Evolutionary conservation across 2,888 invertebrate genomes (phyloP), one percentile per base, ranked within the genome.

Genomic region (Oscheius onirici): DNA sequence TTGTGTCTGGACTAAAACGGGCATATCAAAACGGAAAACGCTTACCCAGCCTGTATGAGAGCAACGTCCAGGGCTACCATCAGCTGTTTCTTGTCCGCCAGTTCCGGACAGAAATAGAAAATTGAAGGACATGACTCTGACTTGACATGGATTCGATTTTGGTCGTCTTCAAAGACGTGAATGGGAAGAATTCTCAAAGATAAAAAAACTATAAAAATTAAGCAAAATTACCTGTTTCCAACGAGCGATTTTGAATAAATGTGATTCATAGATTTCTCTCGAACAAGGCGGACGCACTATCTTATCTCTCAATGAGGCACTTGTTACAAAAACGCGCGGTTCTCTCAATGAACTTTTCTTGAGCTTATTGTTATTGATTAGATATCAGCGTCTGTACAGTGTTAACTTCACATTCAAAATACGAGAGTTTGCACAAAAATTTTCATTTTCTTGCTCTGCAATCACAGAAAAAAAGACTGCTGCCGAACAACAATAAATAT

Each of bases 1-100:
- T 49, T 10, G 46, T 34, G 20, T 63, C 63, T n/a, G 17, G 24
- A 26, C 63, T 63, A 15, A 61, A 61, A 58, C n/a, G n/a, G n/a
- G n/a, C n/a, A n/a, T 3, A 26, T 57, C 1, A 3, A 26, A 28
- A 17, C 8, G 10, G 22, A 22, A 61, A 44, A 61, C 11, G n/a
- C n/a, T 5, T 28, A 63, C 63, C 24, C 46, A 28, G 63, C 8
- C 46, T 28, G 13, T 6, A 26, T 26, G 5, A 63, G 26, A 15
- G 17, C 24, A 10, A 26, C 63, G 3, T 46, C 63, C n/a, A 63
- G n/a, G 15, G 44, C 26, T 24, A 10, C 10, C 13, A 63, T n/a
- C 15, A 26, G 13, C 17, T 26, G 15, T 22, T 49, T 26, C 15
- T 46, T 44, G 15, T 63, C 20, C 8, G 22, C 26, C 15, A 34